A percentile compares a stretch with the other conserved stretches of the same genome.
Evolutionary conservation across 2,113 vertebrate genomes (phyloP).

Genomic region (Notarius quadriscutis): DNA sequence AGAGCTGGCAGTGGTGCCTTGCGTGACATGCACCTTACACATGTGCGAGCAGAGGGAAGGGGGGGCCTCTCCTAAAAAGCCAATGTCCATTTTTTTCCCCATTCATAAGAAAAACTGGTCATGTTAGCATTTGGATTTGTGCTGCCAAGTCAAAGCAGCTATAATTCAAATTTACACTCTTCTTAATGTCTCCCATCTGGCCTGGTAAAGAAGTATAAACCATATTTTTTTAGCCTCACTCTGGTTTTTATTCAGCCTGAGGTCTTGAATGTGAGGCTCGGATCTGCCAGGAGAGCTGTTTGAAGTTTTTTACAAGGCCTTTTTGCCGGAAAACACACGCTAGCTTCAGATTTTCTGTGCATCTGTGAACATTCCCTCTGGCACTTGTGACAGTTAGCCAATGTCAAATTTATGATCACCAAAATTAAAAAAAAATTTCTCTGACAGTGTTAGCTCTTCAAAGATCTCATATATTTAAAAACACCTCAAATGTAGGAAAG

Average conservation of each 20-base stretch:
- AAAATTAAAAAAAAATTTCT: constrained; percentile 9
- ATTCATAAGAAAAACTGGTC: constrained; percentile 55
- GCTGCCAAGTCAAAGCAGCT: constrained; percentile 39
- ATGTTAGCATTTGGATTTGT: constrained; percentile 53
- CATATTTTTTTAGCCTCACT: constrained; percentile 44
- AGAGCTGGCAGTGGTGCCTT: constrained; percentile 30
- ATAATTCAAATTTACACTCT: constrained; percentile 46
- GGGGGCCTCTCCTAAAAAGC: constrained; percentile 37
- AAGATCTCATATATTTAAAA: constrained; percentile 10
- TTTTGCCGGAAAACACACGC: constrained; percentile 51
- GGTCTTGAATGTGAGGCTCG: constrained; percentile 50
- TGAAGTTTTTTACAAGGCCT: constrained; percentile 39
- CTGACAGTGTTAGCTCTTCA: background rate
- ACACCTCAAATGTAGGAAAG: background rate
- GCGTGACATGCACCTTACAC: constrained; percentile 66
- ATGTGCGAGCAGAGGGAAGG: constrained; percentile 45
- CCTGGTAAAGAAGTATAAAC: constrained; percentile 53
- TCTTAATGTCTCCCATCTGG: constrained; percentile 67
- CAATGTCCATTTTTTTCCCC: constrained; percentile 44
- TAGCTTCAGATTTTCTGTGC: constrained; percentile 32
- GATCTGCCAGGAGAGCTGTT: constrained; percentile 40
- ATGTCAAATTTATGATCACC: constrained; percentile 26
- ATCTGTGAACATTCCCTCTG: constrained; percentile 41
- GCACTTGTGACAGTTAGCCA: constrained; percentile 20
- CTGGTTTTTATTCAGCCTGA: constrained; percentile 49